Conservation (phyloP, 2,888 invertebrate species). For the Pseudococcus longispinus region DNA sequence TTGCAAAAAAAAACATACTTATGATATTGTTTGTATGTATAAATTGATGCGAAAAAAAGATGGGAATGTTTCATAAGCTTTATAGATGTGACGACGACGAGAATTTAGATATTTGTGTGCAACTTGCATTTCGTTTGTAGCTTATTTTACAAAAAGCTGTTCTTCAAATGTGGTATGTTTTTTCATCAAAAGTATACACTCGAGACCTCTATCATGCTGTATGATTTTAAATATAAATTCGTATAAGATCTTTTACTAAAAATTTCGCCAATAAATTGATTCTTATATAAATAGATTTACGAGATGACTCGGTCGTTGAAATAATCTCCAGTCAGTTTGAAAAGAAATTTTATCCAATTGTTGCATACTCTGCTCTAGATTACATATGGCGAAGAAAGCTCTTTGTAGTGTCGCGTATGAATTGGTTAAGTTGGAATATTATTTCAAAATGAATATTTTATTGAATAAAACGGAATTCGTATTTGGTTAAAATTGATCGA, state of each 20-base stretch:
- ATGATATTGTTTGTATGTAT: not conserved
- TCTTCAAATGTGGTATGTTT: not conserved
- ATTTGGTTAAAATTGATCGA: constrained; percentile 9
- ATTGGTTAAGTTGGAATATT: not conserved
- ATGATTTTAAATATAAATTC: not conserved
- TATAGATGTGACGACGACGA: not conserved
- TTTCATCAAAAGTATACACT: not conserved
- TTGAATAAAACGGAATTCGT: not conserved
- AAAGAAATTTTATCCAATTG: not conserved
- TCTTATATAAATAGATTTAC: not conserved
- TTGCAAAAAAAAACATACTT: not conserved
- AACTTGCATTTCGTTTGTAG: not conserved
- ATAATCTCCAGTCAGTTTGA: not conserved
- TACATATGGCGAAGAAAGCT: not conserved
- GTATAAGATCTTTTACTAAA: not conserved
- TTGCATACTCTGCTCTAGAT: not conserved
- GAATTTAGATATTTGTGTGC: not conserved
- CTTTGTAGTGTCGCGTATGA: not conserved
- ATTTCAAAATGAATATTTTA: constrained; percentile 14
- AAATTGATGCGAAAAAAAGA: not conserved
- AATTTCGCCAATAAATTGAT: not conserved
- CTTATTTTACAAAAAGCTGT: not conserved
- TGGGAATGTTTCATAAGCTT: not conserved
- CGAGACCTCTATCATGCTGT: not conserved
- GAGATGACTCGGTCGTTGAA: not conserved